phyloP scores from a whole-genome alignment of 2,113 vertebrate species.

The Podarcis cretensis region DNA sequence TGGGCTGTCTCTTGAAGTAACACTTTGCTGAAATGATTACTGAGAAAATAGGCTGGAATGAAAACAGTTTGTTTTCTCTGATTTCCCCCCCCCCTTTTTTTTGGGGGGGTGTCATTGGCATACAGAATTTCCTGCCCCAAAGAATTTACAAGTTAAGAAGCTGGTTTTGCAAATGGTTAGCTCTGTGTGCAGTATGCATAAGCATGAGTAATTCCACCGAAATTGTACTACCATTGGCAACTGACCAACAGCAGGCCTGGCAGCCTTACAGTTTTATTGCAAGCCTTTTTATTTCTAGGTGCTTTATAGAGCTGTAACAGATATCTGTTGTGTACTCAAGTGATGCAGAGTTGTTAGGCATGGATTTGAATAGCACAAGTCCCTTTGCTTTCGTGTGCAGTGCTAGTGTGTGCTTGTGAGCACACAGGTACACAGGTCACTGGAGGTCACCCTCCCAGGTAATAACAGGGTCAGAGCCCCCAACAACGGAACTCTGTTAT shows the following conservation, averaged over 20 bases:
- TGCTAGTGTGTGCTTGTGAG: background rate
- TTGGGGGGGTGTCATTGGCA: background rate
- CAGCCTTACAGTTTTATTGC: constrained; percentile 1
- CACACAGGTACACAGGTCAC: no score
- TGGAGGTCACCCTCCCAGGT: background rate
- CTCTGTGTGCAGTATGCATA: background rate
- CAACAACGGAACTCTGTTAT: no score
- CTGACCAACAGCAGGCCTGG: background rate
- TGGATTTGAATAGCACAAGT: background rate
- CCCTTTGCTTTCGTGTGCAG: background rate
- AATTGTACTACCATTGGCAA: background rate
- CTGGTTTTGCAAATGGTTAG: fast-evolving
- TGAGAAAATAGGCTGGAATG: background rate
- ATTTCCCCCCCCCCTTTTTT: background rate
- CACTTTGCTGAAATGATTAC: constrained; percentile 10
- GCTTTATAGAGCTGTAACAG: constrained; percentile 1
- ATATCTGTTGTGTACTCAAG: background rate
- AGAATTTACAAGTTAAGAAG: fast-evolving
- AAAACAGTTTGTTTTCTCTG: background rate
- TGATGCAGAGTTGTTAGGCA: background rate
- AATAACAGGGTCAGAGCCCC: no score
- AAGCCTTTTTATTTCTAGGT: background rate
- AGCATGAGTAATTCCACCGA: background rate
- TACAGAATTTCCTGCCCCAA: fast-evolving
- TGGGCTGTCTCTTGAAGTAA: background rate